phyloP scores from a whole-genome alignment of 2,888 invertebrate species.

The Pandemis corylana region DNA sequence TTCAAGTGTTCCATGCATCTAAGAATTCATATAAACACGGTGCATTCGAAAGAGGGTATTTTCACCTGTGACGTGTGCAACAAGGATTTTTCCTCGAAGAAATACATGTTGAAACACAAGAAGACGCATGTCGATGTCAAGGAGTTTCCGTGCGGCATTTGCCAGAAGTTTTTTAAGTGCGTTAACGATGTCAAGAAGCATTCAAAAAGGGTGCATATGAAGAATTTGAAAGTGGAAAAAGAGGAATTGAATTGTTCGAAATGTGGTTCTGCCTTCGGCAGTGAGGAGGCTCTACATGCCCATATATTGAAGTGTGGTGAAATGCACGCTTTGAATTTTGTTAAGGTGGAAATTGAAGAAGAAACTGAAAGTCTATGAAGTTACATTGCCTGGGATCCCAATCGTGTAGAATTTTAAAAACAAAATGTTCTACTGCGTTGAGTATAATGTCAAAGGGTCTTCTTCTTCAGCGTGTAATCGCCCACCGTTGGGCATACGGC shows the following conservation, averaged over 20 bases:
- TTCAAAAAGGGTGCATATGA: slow-evolving; percentile 52
- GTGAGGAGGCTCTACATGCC: not conserved
- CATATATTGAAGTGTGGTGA: slow-evolving; percentile 38
- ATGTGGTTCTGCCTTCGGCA: slow-evolving; percentile 23
- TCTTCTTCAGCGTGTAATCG: no score
- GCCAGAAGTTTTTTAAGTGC: slow-evolving; percentile 54
- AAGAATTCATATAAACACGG: slow-evolving; percentile 54
- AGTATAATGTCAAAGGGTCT: no score
- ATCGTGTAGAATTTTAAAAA: no score
- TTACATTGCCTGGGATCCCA: no score
- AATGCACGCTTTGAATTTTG: not conserved
- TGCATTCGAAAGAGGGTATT: slow-evolving; percentile 52
- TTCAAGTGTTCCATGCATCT: slow-evolving; percentile 59
- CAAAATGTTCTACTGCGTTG: no score
- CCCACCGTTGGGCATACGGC: no score
- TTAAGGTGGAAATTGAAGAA: slow-evolving; percentile 29
- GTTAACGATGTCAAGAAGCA: slow-evolving; percentile 55
- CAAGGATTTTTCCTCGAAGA: slow-evolving; percentile 53
- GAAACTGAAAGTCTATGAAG: not conserved
- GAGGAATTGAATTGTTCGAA: slow-evolving; percentile 29
- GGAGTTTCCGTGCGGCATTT: slow-evolving; percentile 50
- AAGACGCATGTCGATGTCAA: slow-evolving; percentile 51
- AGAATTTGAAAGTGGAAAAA: slow-evolving; percentile 3
- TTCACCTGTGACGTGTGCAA: slow-evolving; percentile 55
- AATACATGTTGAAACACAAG: slow-evolving; percentile 56